phyloP scores from a whole-genome alignment of 2,888 invertebrate genomes.

The Tridacna crocea region DNA sequence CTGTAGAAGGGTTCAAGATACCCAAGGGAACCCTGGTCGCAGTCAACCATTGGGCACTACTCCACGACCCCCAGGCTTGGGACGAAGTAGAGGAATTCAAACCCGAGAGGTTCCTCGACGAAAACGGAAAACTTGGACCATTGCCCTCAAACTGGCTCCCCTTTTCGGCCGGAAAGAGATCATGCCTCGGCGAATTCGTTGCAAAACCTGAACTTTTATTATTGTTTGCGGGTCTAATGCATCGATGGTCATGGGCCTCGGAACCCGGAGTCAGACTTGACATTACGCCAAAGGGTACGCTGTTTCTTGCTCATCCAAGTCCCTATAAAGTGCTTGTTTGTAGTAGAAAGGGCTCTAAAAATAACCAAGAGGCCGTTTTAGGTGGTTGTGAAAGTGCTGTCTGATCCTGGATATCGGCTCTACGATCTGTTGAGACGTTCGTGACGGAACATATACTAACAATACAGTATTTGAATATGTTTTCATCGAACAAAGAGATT shows the following conservation, averaged over 20 bases:
- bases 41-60: conserved; percentile 71
- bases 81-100: conserved; percentile 67
- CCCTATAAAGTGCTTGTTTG: neutral
- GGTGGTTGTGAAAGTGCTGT: no score
- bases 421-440: no score
- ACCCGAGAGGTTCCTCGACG: conserved; percentile 73
- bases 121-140: conserved; percentile 51
- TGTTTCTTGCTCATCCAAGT: conserved; percentile 5
- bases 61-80: conserved; percentile 71
- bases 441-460: no score
- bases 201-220: conserved; percentile 73
- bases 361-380: no score
- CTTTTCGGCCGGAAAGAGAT: conserved; percentile 33
- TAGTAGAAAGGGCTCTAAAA: no score
- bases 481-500: no score
- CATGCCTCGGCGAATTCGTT: conserved; percentile 68
- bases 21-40: conserved; percentile 63
- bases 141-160: conserved; percentile 67
- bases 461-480: no score
- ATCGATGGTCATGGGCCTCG: neutral
- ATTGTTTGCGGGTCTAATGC: conserved; percentile 47
- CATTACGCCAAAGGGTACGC: neutral
- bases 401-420: no score
- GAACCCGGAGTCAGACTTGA: neutral
- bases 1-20: conserved; percentile 1